A percentile compares a stretch with the other conserved stretches of the same genome.
These are phyloP conservation scores for Psilanteris sp. DNA, from an alignment of 1,140 invertebrate genomes.

Conservation along the genomic window DNA sequence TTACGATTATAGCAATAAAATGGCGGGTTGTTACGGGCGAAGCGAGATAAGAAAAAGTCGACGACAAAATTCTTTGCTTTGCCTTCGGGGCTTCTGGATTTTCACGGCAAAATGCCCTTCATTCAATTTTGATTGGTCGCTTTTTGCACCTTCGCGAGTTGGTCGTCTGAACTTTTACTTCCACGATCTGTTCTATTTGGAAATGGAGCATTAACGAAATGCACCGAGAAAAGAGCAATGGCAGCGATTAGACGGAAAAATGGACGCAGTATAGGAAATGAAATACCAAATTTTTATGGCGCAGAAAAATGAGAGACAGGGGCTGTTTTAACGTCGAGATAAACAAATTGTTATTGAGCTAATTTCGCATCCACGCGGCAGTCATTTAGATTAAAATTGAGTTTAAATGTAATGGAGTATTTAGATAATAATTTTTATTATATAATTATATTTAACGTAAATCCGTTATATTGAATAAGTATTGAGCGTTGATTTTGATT, in stretches of 20 bases:
- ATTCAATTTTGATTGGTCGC: slow-evolving; percentile 30
- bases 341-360: too few species aligned
- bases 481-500: too few species aligned
- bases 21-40: slow-evolving; percentile 9
- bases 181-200: slow-evolving; percentile 2
- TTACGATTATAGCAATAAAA: slow-evolving; percentile 43
- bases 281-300: neutral
- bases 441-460: too few species aligned
- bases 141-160: slow-evolving; percentile 1
- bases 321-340: too few species aligned
- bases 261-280: neutral
- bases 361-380: too few species aligned
- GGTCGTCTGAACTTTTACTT: slow-evolving; percentile 1
- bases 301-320: too few species aligned
- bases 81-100: slow-evolving; percentile 16
- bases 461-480: too few species aligned
- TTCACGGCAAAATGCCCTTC: slow-evolving; percentile 21
- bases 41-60: slow-evolving; percentile 29
- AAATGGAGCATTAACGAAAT: neutral
- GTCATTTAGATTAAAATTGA: too few species aligned
- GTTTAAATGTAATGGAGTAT: too few species aligned
- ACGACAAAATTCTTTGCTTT: slow-evolving; percentile 37
- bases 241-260: neutral
- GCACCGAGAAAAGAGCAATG: neutral
- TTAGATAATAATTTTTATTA: too few species aligned